These are phyloP conservation scores for Psilopsiagon aurifrons DNA, from an alignment of 2,113 vertebrate species.

Conservation along the genomic window DNA sequence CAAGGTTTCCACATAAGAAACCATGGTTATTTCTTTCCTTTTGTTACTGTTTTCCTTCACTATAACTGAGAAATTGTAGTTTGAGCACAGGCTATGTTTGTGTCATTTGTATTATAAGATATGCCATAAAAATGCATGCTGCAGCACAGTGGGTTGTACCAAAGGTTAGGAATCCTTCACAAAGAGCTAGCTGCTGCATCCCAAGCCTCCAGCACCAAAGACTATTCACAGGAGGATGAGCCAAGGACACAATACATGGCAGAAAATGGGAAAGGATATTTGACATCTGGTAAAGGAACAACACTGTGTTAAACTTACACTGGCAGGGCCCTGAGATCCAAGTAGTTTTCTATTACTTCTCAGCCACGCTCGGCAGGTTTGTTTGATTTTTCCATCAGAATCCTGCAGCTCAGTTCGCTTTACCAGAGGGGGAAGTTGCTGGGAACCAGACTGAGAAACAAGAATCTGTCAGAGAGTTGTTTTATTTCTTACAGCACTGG, in stretches of 20 bases:
- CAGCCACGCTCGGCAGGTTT: slow-evolving; percentile 42
- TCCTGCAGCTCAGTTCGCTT: slow-evolving; percentile 47
- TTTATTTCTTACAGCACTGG: slow-evolving; percentile 61
- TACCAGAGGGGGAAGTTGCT: slow-evolving; percentile 36
- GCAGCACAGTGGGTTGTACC: background rate
- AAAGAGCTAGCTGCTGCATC: background rate
- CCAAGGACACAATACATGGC: background rate
- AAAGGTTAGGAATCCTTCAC: background rate
- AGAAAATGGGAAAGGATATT: background rate
- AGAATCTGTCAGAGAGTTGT: slow-evolving; percentile 59
- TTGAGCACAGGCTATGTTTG: background rate
- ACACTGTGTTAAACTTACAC: background rate
- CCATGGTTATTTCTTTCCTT: background rate
- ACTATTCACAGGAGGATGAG: background rate
- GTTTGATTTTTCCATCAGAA: slow-evolving; percentile 69
- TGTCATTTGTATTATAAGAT: background rate
- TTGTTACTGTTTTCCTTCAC: background rate
- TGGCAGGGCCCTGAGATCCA: slow-evolving; percentile 61
- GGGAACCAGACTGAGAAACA: slow-evolving; percentile 21
- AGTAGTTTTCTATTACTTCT: slow-evolving; percentile 60
- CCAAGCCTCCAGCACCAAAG: background rate
- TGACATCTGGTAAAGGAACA: background rate
- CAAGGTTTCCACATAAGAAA: background rate
- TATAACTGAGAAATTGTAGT: background rate
- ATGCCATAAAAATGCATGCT: accelerated